Percentiles rank a stretch among this genome's conserved stretches.
Evolutionary conservation across 1,140 invertebrate genomes (phyloP).

Genomic region (Pteromalus puparum): DNA sequence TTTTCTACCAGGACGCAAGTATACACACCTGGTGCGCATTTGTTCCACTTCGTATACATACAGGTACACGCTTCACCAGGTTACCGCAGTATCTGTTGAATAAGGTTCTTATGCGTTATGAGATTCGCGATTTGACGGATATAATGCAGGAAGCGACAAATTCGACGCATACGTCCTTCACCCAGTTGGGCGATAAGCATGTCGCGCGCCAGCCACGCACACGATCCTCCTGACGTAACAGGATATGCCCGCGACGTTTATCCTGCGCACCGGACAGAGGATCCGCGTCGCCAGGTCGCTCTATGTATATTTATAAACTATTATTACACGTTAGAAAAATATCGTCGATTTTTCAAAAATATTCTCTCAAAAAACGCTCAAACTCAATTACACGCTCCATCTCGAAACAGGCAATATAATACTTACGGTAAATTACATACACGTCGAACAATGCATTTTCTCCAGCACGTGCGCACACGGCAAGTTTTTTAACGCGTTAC

Average conservation of each 20-base stretch:
- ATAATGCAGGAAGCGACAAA: slow-evolving; percentile 38
- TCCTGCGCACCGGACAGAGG: not conserved
- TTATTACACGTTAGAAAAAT: too few species aligned
- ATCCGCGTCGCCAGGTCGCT: too few species aligned
- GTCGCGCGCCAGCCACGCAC: slow-evolving; percentile 53
- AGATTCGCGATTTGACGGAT: slow-evolving; percentile 6
- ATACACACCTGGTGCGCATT: slow-evolving; percentile 1
- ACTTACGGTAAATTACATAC: not conserved
- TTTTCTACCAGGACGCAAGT: not conserved
- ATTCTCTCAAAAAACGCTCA: too few species aligned
- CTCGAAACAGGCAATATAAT: too few species aligned
- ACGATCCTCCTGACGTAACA: slow-evolving; percentile 57
- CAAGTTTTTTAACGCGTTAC: slow-evolving; percentile 1
- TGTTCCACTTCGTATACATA: not conserved
- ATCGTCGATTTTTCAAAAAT: too few species aligned
- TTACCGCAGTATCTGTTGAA: too few species aligned
- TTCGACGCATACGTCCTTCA: slow-evolving; percentile 62
- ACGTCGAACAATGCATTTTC: not conserved
- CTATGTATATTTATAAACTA: too few species aligned
- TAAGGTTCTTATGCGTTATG: too few species aligned
- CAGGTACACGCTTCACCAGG: not conserved
- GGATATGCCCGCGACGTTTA: slow-evolving; percentile 48
- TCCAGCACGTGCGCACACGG: not conserved
- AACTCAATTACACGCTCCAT: too few species aligned
- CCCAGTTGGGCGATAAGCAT: slow-evolving; percentile 65